These are phyloP conservation scores for Pycnonotus jocosus DNA, from an alignment of 2,113 vertebrate genomes.

Conservation along the genomic window DNA sequence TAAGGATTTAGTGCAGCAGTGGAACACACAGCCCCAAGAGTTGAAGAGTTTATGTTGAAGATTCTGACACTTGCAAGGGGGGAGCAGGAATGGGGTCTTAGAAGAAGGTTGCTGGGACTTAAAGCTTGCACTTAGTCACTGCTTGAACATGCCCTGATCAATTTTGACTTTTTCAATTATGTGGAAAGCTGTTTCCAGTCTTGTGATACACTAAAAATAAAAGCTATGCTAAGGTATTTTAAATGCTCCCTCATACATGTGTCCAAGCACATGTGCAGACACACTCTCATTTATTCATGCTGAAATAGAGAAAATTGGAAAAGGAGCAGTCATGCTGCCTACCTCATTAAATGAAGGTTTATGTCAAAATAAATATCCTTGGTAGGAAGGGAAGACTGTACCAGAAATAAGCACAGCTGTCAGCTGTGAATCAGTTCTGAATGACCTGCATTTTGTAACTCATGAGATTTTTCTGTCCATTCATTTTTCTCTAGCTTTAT, in stretches of 20 bases:
- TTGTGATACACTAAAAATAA: background rate
- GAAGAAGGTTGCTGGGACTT: background rate
- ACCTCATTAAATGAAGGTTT: background rate
- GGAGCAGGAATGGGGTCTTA: background rate
- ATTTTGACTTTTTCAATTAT: background rate
- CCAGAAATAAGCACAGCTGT: background rate
- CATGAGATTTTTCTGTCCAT: background rate
- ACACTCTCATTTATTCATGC: background rate
- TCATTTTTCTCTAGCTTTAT: background rate
- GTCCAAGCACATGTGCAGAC: background rate
- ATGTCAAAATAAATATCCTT: background rate
- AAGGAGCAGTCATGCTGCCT: background rate
- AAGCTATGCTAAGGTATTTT: background rate
- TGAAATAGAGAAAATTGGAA: background rate
- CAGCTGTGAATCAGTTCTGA: background rate
- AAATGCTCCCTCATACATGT: accelerated
- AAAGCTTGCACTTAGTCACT: background rate
- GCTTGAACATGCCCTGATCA: background rate
- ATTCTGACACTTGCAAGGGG: background rate
- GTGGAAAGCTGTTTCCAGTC: background rate
- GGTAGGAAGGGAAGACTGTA: background rate
- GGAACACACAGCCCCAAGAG: background rate
- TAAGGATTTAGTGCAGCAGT: background rate
- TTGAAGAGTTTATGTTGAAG: background rate
- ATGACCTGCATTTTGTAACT: background rate